Conservation (phyloP, 1,140 invertebrate species). For the Drosophila arizonae region DNA sequence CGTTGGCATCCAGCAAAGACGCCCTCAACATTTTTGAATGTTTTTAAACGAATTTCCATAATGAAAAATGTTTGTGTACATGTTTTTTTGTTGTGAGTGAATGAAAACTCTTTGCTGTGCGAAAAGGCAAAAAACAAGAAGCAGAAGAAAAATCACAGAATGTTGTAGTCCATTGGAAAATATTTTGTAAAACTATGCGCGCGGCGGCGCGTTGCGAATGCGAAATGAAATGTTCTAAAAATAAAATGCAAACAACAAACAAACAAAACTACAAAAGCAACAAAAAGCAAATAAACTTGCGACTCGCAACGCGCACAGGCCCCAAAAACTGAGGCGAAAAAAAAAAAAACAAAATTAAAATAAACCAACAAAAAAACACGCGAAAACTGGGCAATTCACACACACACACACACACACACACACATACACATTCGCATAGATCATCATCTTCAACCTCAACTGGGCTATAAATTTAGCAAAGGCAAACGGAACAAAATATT, state of each 20-base stretch:
- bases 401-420: not conserved
- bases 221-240: constrained; percentile 74
- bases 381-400: constrained; percentile 1
- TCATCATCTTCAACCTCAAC: constrained; percentile 44
- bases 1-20: constrained; percentile 22
- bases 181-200: constrained; percentile 66
- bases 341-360: constrained; percentile 44
- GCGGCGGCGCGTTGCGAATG: constrained; percentile 70
- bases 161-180: constrained; percentile 30
- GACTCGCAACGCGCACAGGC: constrained; percentile 37
- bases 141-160: constrained; percentile 3
- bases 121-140: constrained; percentile 29
- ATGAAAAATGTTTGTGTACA: constrained; percentile 10
- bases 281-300: constrained; percentile 53
- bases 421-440: constrained; percentile 18
- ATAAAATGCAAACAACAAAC: constrained; percentile 68
- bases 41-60: constrained; percentile 25
- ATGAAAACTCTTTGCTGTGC: constrained; percentile 49
- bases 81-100: constrained; percentile 12
- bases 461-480: constrained; percentile 60
- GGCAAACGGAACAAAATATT: constrained; percentile 17
- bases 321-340: constrained; percentile 41
- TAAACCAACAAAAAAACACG: constrained; percentile 19
- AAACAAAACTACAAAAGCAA: constrained; percentile 35
- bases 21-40: not conserved